Base-by-base conservation (phyloP, 2,113 vertebrate genomes). In the Ophthalmolycus amberensis region DNA sequence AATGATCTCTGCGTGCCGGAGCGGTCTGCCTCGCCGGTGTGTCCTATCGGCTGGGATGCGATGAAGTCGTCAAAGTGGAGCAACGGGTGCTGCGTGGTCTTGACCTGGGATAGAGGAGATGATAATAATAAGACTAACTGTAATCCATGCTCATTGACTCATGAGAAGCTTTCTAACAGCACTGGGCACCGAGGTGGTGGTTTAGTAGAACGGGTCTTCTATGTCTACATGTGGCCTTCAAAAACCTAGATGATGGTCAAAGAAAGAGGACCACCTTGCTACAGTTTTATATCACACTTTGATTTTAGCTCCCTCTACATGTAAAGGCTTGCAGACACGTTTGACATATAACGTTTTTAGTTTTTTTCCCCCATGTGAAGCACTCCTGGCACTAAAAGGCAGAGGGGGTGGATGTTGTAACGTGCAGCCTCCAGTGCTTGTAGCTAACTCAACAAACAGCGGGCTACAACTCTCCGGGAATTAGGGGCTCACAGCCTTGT, bases 61-160 rank as follows among this genome's bases (percentile, higher is more conserved):
- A 90, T 90, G 88, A 92, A 77, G 82, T 70, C n/a, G 67, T 82
- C 56, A 60, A 79, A 76, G 62, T 89, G 85, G 84, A 91, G 85
- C 85, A 90, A 82, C 90, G 91, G 90, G 85, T 90, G 85, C 79
- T 81, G 22, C 10, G 40, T 74, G 72, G 86, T 81, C 62, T 89
- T 93, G 87, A 89, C 79, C 69, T 79, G 67, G 82, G 86, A 85
- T 82, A 27, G 75, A 85, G 29, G 82, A 83, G 92, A 93, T 92
- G 92, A 93, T 92, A 77, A 88, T 79, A 84, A 82, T 92, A 94
- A 93, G 84, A 75, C 79, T 94, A 90, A 48, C 66, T 18, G 29
- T 90, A 93, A 94, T 90, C 90, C 86, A 32, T 58, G 71, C 42
- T 72, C 79, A 86, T 88, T 91, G 76, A 90, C 87, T 91, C 58